phyloP scores from a whole-genome alignment of 2,113 vertebrate genomes.

The Rissa tridactyla region DNA sequence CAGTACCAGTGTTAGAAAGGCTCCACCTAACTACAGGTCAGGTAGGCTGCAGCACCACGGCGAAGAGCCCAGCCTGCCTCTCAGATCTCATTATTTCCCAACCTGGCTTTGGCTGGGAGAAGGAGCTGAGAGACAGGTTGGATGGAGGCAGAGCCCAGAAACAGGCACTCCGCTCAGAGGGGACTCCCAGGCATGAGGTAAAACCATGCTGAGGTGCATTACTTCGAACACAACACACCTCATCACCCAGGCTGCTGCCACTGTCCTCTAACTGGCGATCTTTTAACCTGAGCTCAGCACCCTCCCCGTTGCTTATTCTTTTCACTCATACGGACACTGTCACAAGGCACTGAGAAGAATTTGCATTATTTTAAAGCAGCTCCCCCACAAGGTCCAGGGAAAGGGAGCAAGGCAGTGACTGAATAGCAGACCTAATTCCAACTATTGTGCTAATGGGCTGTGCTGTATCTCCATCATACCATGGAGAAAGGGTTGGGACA shows the following conservation, averaged over 20 bases:
- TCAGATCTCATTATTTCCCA: not conserved
- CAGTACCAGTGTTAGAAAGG: not conserved
- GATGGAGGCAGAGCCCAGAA: not conserved
- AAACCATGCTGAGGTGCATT: not conserved
- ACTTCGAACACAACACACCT: not conserved
- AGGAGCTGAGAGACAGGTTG: not conserved
- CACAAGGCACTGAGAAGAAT: not conserved
- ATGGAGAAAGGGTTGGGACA: not conserved
- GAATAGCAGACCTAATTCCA: not conserved
- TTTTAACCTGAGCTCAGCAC: not conserved
- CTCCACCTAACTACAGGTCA: not conserved
- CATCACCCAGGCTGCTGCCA: not conserved
- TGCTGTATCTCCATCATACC: not conserved
- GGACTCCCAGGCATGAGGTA: not conserved
- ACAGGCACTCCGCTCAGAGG: rapidly evolving
- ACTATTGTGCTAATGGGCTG: not conserved
- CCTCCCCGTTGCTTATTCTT: not conserved
- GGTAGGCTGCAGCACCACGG: not conserved
- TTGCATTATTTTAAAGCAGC: not conserved
- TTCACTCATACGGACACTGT: not conserved
- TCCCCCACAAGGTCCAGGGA: not conserved
- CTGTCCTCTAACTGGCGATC: rapidly evolving
- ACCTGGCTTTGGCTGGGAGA: not conserved
- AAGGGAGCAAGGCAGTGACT: not conserved
- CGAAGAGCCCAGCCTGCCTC: not conserved